Evolutionary conservation across 1,140 invertebrate genomes (phyloP), one percentile per base, ranked within the genome.

Genomic region (Camponotus floridanus): DNA sequence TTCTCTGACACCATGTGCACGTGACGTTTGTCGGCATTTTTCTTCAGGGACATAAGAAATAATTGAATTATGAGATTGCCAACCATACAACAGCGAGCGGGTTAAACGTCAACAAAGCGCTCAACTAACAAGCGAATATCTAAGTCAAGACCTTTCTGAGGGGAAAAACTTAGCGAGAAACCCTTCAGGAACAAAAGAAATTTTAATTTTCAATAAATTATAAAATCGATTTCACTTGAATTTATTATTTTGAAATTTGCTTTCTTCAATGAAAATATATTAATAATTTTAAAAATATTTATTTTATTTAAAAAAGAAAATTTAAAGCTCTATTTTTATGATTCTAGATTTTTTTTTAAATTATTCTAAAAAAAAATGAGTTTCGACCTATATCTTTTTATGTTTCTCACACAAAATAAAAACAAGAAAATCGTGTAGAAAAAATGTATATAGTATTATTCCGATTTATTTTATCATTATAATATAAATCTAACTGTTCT

Each of bases 41-140:
- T 83, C 68, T 83, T 83, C 79, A 62, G 57, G 31, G 42, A 83
- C 39, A 26, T 61, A 42, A 68, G 55, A 83, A 83, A 18, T 83
- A 83, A 83, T 83, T 83, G n/a, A 74, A 74, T 83, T 73, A 83
- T 55, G 9, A 8, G 39, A 48, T 83, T 45, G 7, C 42, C 39
- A 51, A 26, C 5, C 15, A 39, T 9, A n/a, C 13, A 18, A 15
- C 48, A 51, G 4, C 1, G 6, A 8, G 18, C 18, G n/a, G 39
- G 26, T 73, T 83, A 83, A 83, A 61, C 15, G 42, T 36, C 36
- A 26, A 65, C 55, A 42, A 51, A 51, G 15, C 45, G 45, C 15
- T 18, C 48, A 51, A 3, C 48, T 51, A 51, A 26, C 26, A 26
- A 83, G 2, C 45, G 3, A 80, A 21, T 45, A 36, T 62, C 48